Evolutionary conservation across 2,113 vertebrate species (phyloP).

Genomic region (Oncorhynchus tshawytscha): DNA sequence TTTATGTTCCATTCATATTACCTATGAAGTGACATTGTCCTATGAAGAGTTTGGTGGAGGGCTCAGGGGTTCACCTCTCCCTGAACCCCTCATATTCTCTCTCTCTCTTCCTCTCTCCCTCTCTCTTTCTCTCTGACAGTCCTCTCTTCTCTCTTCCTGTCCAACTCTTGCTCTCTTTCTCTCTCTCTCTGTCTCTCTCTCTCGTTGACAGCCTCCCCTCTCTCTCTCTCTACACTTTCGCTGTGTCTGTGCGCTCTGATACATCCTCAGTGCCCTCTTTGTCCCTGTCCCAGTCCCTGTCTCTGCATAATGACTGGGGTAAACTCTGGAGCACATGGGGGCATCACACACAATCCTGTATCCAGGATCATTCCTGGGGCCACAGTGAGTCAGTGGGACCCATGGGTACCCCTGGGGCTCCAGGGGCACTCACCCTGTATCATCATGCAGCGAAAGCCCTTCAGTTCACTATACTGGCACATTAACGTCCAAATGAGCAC

Average conservation of each 20-base stretch:
- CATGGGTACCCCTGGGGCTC: background rate
- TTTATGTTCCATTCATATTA: no score
- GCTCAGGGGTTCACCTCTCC: background rate
- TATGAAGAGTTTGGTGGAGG: no score
- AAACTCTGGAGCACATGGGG: background rate
- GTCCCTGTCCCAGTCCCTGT: background rate
- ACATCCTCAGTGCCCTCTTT: constrained; percentile 11
- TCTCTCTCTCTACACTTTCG: background rate
- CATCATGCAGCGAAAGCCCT: background rate
- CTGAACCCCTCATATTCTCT: background rate
- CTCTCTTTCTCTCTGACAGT: constrained; percentile 10
- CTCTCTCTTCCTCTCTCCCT: background rate
- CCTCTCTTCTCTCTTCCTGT: background rate
- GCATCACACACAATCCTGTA: background rate
- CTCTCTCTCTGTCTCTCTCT: background rate
- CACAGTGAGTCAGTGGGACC: background rate
- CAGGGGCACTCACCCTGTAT: background rate
- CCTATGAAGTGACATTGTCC: no score
- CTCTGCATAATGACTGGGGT: constrained; percentile 2
- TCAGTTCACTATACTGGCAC: constrained; percentile 53
- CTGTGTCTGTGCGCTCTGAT: background rate
- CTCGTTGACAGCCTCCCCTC: background rate
- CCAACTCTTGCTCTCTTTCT: background rate
- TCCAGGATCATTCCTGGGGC: background rate
- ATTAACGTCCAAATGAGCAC: constrained; percentile 71